phyloP scores from a whole-genome alignment of 92 coral and sea anemone genomes.

The Phenganax stokvisi region DNA sequence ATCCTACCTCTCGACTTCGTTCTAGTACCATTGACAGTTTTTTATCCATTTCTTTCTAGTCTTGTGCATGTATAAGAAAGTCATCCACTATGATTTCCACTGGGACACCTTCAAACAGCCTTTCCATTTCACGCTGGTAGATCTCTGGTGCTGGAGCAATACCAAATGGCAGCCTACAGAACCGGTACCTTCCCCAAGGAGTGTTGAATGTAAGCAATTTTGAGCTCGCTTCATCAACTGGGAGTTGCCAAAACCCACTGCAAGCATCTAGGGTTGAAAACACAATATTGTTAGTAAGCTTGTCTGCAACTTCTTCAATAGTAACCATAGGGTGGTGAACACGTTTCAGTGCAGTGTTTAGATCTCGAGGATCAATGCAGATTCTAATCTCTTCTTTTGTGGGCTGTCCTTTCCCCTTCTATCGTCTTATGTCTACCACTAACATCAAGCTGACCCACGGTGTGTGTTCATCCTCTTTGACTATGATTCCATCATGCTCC shows the following conservation, averaged over 20 bases:
- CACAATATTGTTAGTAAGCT: neutral
- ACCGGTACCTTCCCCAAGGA: no score
- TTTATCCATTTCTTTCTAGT: no score
- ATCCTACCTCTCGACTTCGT: no score
- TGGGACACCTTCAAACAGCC: no score
- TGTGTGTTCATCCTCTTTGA: conserved; percentile 43
- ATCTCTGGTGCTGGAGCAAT: no score
- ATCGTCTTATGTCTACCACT: conserved; percentile 40
- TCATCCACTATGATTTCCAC: no score
- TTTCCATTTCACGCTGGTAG: no score
- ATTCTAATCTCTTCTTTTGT: conserved; percentile 36
- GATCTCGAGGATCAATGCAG: conserved; percentile 48
- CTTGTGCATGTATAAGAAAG: no score
- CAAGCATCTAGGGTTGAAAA: conserved; percentile 9
- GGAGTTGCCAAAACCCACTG: conserved; percentile 11
- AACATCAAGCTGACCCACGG: conserved; percentile 46
- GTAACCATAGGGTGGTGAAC: conserved; percentile 2
- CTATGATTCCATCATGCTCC: conserved; percentile 52
- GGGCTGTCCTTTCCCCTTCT: conserved; percentile 30
- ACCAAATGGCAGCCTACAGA: no score
- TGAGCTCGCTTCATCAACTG: no score
- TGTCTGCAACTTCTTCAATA: neutral
- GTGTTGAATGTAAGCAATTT: no score
- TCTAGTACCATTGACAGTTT: no score
- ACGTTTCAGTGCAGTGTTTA: neutral